Evolutionary conservation across 2,113 vertebrate species (phyloP).

Genomic region (Hydropotes inermis): DNA sequence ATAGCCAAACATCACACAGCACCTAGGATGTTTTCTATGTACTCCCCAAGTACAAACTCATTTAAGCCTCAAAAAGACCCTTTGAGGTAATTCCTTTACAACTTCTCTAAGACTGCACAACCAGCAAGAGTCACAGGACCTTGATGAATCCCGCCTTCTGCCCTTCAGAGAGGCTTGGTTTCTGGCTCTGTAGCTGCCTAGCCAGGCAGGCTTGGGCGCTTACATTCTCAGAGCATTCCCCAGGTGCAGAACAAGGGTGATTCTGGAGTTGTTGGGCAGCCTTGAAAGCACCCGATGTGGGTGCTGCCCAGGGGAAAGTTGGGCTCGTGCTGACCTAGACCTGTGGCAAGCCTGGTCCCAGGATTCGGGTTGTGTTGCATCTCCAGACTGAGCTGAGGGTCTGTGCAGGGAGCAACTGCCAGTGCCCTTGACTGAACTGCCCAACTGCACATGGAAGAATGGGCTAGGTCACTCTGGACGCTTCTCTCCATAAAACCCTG

Average conservation of each 20-base stretch:
- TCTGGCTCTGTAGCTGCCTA: neutral
- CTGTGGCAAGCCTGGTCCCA: fast-evolving
- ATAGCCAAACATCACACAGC: fast-evolving
- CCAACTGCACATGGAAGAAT: fast-evolving
- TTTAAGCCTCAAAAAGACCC: neutral
- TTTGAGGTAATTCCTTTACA: neutral
- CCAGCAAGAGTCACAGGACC: fast-evolving
- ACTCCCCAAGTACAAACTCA: neutral
- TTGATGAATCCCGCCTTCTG: fast-evolving
- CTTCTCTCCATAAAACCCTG: neutral
- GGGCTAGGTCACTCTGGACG: neutral
- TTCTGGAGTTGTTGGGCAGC: fast-evolving
- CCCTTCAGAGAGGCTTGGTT: neutral
- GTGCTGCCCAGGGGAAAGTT: fast-evolving
- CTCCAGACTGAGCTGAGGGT: neutral
- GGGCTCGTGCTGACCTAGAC: neutral
- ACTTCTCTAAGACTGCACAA: fast-evolving
- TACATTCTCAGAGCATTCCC: neutral
- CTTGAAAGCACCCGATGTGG: fast-evolving
- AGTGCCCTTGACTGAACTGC: fast-evolving
- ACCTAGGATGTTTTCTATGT: neutral
- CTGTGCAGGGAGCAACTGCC: neutral
- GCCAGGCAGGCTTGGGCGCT: neutral
- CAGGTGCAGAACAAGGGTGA: neutral
- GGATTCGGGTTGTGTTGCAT: fast-evolving